These are phyloP conservation scores for Brenthis ino DNA, from an alignment of 2,888 invertebrate species.

Conservation along the genomic window DNA sequence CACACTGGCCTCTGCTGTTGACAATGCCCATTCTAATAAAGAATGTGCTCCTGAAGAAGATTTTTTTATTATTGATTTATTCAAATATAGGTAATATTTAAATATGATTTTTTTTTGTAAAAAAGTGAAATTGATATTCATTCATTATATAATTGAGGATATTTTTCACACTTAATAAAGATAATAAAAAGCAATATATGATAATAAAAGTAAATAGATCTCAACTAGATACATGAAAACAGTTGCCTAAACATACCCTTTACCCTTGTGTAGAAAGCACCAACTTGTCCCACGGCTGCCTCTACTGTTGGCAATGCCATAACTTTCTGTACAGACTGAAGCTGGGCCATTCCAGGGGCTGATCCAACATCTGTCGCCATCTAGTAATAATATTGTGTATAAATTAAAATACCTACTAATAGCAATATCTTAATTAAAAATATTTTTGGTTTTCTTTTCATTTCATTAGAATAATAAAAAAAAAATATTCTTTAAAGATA, in stretches of 20 bases:
- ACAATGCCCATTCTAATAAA: constrained; percentile 86
- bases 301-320: constrained; percentile 81
- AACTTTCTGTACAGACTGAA: constrained; percentile 79
- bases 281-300: constrained; percentile 81
- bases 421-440: too few relatives aligned
- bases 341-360: constrained; percentile 59
- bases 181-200: background rate
- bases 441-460: too few relatives aligned
- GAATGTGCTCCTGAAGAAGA: constrained; percentile 80
- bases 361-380: constrained; percentile 73
- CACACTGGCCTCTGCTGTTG: constrained; percentile 85
- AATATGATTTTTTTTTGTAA: too few relatives aligned
- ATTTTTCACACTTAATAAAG: too few relatives aligned
- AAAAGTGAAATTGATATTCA: too few relatives aligned
- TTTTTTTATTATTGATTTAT: background rate
- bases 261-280: constrained; percentile 78
- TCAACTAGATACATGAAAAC: background rate
- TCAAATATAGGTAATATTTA: too few relatives aligned
- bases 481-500: too few relatives aligned
- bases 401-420: too few relatives aligned
- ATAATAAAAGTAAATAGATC: background rate
- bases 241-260: constrained; percentile 61
- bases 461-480: too few relatives aligned
- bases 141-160: too few relatives aligned
- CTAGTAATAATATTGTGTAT: constrained; percentile 42